These are phyloP conservation scores for Drosophila repletoides DNA, from an alignment of 1,140 invertebrate species.

Conservation along the genomic window DNA sequence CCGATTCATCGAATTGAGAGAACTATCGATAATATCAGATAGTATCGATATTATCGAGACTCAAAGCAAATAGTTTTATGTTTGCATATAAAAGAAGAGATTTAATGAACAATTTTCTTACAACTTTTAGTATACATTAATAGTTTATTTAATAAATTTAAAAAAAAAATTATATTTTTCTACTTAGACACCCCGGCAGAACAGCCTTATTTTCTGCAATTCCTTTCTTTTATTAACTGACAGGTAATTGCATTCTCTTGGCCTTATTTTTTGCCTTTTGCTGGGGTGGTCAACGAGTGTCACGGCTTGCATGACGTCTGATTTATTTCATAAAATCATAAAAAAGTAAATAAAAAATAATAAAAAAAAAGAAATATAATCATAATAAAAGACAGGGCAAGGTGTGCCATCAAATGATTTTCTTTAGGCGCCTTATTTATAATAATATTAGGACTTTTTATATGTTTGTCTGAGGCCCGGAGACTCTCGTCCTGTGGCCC, in stretches of 20 bases:
- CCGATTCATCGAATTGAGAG: too few species aligned
- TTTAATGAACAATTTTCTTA: too few species aligned
- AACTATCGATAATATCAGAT: too few species aligned
- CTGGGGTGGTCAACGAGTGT: neutral
- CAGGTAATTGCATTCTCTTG: conserved; percentile 46
- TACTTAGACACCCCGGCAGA: too few species aligned
- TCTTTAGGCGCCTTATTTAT: conserved; percentile 38
- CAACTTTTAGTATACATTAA: too few species aligned
- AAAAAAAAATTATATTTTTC: too few species aligned
- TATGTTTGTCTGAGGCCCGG: conserved; percentile 32
- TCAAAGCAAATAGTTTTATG: too few species aligned
- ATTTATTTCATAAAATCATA: conserved; percentile 66
- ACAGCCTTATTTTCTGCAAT: conserved; percentile 3
- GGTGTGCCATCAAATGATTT: conserved; percentile 50
- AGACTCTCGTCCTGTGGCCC: neutral
- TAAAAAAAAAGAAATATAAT: neutral
- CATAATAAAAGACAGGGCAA: neutral
- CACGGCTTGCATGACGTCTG: conserved; percentile 33
- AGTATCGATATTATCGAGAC: too few species aligned
- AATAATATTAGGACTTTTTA: conserved; percentile 56
- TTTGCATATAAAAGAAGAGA: too few species aligned
- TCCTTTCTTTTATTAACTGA: neutral
- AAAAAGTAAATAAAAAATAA: conserved; percentile 59
- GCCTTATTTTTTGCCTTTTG: neutral
- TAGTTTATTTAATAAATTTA: too few species aligned